Percentiles rank a stretch among this genome's conserved stretches.
These are phyloP conservation scores for Pycnonotus jocosus DNA, from an alignment of 2,113 vertebrate genomes.

Conservation along the genomic window DNA sequence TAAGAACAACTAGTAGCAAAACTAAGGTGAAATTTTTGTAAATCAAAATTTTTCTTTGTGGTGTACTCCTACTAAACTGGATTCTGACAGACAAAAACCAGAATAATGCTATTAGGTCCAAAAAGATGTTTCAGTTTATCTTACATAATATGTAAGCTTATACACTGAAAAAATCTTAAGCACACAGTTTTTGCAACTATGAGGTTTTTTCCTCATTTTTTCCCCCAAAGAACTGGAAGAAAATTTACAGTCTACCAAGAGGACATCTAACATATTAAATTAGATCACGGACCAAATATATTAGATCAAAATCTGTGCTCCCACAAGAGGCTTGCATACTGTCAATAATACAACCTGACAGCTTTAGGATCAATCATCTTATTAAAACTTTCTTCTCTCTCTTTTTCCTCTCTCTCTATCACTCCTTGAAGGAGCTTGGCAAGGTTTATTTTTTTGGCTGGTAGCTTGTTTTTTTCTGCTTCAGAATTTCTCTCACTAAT, in stretches of 20 bases:
- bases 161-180: not conserved
- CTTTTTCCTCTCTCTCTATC: not conserved
- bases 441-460: not conserved
- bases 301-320: conserved; percentile 43
- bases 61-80: not conserved
- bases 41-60: not conserved
- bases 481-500: conserved; percentile 10
- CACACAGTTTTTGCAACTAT: not conserved
- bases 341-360: conserved; percentile 33
- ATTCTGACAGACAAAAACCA: not conserved
- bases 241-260: conserved; percentile 12
- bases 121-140: not conserved
- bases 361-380: conserved; percentile 48
- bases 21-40: not conserved
- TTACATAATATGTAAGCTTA: not conserved
- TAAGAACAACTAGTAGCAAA: not conserved
- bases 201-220: not conserved
- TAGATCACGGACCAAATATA: conserved; percentile 25
- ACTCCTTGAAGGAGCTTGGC: not conserved
- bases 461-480: not conserved
- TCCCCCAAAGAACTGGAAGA: not conserved
- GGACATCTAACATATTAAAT: conserved; percentile 26
- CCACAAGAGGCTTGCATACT: conserved; percentile 33
- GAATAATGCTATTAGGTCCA: not conserved
- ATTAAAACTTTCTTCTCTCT: conserved; percentile 36